Conservation (phyloP, 1,140 invertebrate species). For the Atopsyche davidsoni region DNA sequence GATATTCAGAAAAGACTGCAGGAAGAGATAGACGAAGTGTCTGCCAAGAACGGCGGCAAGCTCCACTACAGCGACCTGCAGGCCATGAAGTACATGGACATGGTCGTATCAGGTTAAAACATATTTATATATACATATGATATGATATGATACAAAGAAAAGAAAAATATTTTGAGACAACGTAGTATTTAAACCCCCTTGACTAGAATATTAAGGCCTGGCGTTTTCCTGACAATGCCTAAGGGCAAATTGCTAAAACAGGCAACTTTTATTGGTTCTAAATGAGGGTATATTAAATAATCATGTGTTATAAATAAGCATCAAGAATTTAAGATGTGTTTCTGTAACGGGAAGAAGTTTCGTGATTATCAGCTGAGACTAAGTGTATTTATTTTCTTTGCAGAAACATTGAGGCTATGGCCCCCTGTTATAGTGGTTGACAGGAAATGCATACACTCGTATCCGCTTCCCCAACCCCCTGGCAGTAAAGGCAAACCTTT, state of each 20-base stretch:
- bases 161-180: too few species aligned
- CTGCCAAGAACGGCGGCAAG: slow-evolving; percentile 27
- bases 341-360: too few species aligned
- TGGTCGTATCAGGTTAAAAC: slow-evolving; percentile 39
- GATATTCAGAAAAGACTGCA: slow-evolving; percentile 44
- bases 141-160: too few species aligned
- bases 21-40: slow-evolving; percentile 36
- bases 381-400: too few species aligned
- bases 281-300: too few species aligned
- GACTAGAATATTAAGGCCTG: too few species aligned
- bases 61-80: slow-evolving; percentile 41
- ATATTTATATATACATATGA: slow-evolving; percentile 12
- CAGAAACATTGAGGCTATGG: slow-evolving; percentile 48
- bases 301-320: too few species aligned
- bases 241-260: too few species aligned
- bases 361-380: too few species aligned
- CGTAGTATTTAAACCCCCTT: too few species aligned
- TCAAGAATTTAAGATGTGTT: too few species aligned
- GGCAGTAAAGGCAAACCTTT: background rate
- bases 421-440: slow-evolving; percentile 37
- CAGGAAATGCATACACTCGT: slow-evolving; percentile 37
- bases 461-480: slow-evolving; percentile 4
- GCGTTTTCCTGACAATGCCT: too few species aligned
- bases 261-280: background rate
- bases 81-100: slow-evolving; percentile 54